Base-by-base conservation (phyloP, 2,888 invertebrate species). In the Julus scanicus region DNA sequence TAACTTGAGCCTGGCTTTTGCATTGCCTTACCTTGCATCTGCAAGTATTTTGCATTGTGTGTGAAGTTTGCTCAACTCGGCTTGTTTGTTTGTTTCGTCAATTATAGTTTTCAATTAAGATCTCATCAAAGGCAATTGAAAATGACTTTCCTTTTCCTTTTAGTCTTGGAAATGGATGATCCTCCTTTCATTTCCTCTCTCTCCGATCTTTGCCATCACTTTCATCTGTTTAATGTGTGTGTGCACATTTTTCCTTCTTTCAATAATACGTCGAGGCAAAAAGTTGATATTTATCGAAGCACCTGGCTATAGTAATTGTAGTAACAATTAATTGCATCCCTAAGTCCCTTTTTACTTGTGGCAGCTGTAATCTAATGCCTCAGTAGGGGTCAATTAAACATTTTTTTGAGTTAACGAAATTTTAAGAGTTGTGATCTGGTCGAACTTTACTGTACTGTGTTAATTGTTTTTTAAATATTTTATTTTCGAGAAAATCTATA, bases 111-210 rank as follows among this genome's bases (percentile, higher is more conserved):
- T n/a, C 63, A 63, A 63, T 63, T 63, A 63, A 63, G 63, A 13
- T 13, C 63, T 53, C 63, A 63, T 63, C n/a, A n/a, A 63, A 15
- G 63, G 63, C 63, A 63, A 63, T 63, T 63, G 63, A 63, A 63
- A 63, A 63, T 63, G 63, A 63, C 63, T 63, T 63, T 63, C 63
- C 63, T 63, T 63, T 63, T 63, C 63, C 63, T 63, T 63, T 63
- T 63, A 63, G n/a, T 63, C 63, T n/a, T 63, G 11, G n/a, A 5
- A 13, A 63, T 63, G n/a, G n/a, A 63, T 63, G 63, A n/a, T 63
- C 5, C 63, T 63, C 6, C 63, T n/a, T 63, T 53, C 53, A 15
- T 15, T 15, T 15, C 53, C 53, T 44, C 53, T 53, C 6, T 2
- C 63, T 63, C n/a, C 63, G 63, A 5, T 63, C 63, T 63, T 63